Percentiles rank a stretch among this genome's conserved stretches.
These are phyloP conservation scores for Clepsis dumicolana DNA, from an alignment of 2,888 invertebrate species.

Conservation along the genomic window DNA sequence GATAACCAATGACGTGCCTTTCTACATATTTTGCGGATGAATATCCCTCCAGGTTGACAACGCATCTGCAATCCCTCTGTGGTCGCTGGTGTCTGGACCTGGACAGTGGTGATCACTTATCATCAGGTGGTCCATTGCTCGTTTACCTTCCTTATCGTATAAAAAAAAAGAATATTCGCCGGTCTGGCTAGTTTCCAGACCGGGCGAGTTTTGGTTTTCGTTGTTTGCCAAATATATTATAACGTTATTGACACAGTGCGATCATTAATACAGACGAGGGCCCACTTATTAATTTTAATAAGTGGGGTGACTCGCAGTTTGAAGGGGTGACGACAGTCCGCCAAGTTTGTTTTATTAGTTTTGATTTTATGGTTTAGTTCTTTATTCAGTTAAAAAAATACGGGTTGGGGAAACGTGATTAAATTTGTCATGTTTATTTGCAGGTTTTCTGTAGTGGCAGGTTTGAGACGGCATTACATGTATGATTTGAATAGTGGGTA, in stretches of 20 bases:
- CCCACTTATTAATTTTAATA: slow-evolving; percentile 86
- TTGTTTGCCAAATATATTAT: slow-evolving; percentile 84
- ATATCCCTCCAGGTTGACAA: too few species aligned
- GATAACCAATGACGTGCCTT: too few species aligned
- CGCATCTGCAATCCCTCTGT: too few species aligned
- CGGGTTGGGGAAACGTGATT: slow-evolving; percentile 13
- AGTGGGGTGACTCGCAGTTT: slow-evolving; percentile 75
- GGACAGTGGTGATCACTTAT: too few species aligned
- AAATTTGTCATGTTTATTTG: background rate
- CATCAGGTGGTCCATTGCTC: too few species aligned
- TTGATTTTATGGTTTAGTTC: slow-evolving; percentile 76
- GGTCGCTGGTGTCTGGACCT: too few species aligned
- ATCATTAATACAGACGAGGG: slow-evolving; percentile 83
- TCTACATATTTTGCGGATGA: too few species aligned
- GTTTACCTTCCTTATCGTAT: too few species aligned
- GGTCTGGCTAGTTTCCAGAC: slow-evolving; percentile 40
- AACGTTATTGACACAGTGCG: slow-evolving; percentile 82
- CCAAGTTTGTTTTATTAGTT: slow-evolving; percentile 77
- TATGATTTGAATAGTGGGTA: too few species aligned
- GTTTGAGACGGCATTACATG: too few species aligned
- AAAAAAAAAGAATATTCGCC: background rate
- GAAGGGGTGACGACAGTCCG: slow-evolving; percentile 71
- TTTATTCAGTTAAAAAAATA: slow-evolving; percentile 34
- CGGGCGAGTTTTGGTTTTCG: slow-evolving; percentile 56
- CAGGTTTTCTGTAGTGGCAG: background rate